phyloP scores from a whole-genome alignment of 1,140 invertebrate species.

The Drosophila insularis region DNA sequence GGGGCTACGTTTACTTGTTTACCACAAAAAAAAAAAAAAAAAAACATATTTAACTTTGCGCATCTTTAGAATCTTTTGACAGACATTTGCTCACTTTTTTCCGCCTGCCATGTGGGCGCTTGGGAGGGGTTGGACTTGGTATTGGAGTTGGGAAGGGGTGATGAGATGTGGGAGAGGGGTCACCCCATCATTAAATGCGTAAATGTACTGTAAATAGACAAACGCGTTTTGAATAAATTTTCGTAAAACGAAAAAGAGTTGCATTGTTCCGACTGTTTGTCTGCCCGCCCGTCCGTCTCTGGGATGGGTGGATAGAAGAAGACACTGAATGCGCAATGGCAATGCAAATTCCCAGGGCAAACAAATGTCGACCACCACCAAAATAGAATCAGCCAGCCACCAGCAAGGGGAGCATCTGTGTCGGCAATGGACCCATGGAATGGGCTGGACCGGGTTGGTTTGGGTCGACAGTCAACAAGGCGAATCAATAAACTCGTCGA shows the following conservation, averaged over 20 bases:
- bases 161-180: neutral
- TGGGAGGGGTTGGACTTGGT: neutral
- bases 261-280: conserved; percentile 37
- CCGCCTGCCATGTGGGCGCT: neutral
- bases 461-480: conserved; percentile 64
- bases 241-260: conserved; percentile 61
- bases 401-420: conserved; percentile 48
- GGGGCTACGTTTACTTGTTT: conserved; percentile 30
- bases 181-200: conserved; percentile 78
- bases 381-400: conserved; percentile 5
- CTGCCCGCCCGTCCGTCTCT: conserved; percentile 29
- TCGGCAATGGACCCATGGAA: conserved; percentile 39
- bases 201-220: conserved; percentile 81
- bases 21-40: conserved; percentile 48
- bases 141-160: neutral
- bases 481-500: conserved; percentile 64
- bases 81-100: conserved; percentile 68
- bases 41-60: conserved; percentile 51
- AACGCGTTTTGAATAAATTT: conserved; percentile 79
- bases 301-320: neutral
- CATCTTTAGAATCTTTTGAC: conserved; percentile 74
- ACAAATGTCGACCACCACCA: conserved; percentile 35
- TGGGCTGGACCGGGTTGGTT: conserved; percentile 16
- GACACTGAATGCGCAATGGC: conserved; percentile 3
- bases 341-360: conserved; percentile 73